Conservation (phyloP, 2,888 invertebrate genomes). For the Biston stratarius region DNA sequence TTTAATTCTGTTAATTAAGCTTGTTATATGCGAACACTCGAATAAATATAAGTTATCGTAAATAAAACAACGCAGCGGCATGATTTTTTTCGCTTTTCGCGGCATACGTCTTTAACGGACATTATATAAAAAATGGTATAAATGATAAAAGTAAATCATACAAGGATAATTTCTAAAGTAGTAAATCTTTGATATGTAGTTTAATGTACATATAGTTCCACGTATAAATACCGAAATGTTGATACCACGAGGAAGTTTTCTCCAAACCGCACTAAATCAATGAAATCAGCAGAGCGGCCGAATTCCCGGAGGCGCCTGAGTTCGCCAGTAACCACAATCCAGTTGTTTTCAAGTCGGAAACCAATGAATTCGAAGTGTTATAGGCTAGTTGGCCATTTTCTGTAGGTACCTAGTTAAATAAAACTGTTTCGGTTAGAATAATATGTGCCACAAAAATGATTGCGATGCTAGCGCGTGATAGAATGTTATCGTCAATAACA, state of each 20-base stretch:
- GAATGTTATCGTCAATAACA: too few species aligned
- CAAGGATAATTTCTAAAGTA: too few species aligned
- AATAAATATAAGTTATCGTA: too few species aligned
- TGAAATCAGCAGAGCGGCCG: slow-evolving; percentile 20
- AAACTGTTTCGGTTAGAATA: slow-evolving; percentile 34
- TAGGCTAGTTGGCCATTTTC: slow-evolving; percentile 5
- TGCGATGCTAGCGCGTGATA: not conserved
- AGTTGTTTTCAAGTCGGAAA: slow-evolving; percentile 25
- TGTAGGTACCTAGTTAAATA: slow-evolving; percentile 7
- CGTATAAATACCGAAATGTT: not conserved
- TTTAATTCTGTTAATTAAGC: too few species aligned
- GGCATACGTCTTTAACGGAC: too few species aligned
- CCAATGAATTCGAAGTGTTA: slow-evolving; percentile 11
- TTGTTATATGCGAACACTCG: too few species aligned
- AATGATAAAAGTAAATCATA: too few species aligned
- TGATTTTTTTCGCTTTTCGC: too few species aligned
- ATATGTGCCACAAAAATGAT: not conserved
- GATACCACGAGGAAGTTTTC: slow-evolving; percentile 9
- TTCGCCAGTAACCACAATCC: slow-evolving; percentile 28
- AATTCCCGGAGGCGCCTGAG: slow-evolving; percentile 21
- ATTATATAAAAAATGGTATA: too few species aligned
- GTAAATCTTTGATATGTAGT: too few species aligned
- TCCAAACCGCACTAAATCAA: slow-evolving; percentile 28
- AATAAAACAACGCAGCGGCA: too few species aligned
- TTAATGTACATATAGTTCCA: too few species aligned